phyloP scores from a whole-genome alignment of 2,888 invertebrate genomes.

The Ophioninae sp. region DNA sequence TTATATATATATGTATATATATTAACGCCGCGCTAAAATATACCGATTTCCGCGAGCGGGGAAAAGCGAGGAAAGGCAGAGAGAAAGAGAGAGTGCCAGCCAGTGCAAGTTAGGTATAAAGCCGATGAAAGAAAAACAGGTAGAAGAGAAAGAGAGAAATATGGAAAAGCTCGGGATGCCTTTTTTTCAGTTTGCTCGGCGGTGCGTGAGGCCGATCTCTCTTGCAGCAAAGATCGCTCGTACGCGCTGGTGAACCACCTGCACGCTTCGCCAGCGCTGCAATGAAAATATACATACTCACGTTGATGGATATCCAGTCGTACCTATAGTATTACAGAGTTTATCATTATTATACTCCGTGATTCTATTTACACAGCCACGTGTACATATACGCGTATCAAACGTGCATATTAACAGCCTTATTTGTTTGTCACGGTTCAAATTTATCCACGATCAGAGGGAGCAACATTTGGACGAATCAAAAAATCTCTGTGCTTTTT shows the following conservation, averaged over 20 bases:
- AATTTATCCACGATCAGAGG: no score
- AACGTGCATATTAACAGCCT: neutral
- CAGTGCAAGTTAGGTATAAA: neutral
- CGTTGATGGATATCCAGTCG: slow-evolving; percentile 33
- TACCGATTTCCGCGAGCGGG: slow-evolving; percentile 18
- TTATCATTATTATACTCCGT: slow-evolving; percentile 14
- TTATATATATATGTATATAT: neutral
- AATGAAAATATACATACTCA: slow-evolving; percentile 23
- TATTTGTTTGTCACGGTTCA: neutral
- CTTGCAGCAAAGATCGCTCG: slow-evolving; percentile 32
- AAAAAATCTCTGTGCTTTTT: no score
- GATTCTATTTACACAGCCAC: neutral
- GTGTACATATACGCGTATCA: neutral
- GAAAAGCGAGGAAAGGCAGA: neutral
- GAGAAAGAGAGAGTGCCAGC: neutral
- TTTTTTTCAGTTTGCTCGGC: slow-evolving; percentile 54
- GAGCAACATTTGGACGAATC: no score
- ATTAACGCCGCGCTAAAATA: slow-evolving; percentile 1
- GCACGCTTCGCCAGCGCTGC: slow-evolving; percentile 41
- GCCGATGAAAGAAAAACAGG: neutral
- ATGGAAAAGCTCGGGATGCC: slow-evolving; percentile 5
- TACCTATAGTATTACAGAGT: slow-evolving; percentile 4
- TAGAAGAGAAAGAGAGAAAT: neutral
- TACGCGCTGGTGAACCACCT: slow-evolving; percentile 50
- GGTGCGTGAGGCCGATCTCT: slow-evolving; percentile 49